Evolutionary conservation across 2,888 invertebrate genomes (phyloP).

Genomic region (Bibio marci): DNA sequence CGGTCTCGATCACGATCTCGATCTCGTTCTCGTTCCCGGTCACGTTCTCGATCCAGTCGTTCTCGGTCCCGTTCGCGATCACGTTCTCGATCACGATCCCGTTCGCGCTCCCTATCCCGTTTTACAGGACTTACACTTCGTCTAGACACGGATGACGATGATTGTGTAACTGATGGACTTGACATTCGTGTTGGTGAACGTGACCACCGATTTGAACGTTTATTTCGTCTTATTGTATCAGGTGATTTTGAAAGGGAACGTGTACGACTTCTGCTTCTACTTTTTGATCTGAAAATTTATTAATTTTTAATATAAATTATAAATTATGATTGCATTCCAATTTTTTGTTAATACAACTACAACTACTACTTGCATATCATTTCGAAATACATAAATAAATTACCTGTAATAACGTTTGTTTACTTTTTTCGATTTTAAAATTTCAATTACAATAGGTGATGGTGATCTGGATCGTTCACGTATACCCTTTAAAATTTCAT

Average conservation of each 20-base stretch:
- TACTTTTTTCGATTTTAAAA: slow-evolving; percentile 36
- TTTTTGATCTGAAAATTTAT: slow-evolving; percentile 32
- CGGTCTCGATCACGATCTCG: slow-evolving; percentile 26
- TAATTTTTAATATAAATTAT: too few species aligned
- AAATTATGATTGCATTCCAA: too few species aligned
- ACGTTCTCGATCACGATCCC: background rate
- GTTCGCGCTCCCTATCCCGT: slow-evolving; percentile 19
- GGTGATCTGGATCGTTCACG: slow-evolving; percentile 60
- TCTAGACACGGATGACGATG: too few species aligned
- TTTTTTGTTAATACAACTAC: too few species aligned
- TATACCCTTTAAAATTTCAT: slow-evolving; percentile 54
- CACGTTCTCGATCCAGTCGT: too few species aligned
- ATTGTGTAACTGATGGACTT: slow-evolving; percentile 7
- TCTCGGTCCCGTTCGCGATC: too few species aligned
- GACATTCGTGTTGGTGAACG: slow-evolving; percentile 32
- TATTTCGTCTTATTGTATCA: background rate
- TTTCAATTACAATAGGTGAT: slow-evolving; percentile 55
- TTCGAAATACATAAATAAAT: too few species aligned
- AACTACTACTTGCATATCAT: slow-evolving; percentile 9
- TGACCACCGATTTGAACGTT: slow-evolving; percentile 19
- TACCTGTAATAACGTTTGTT: slow-evolving; percentile 47
- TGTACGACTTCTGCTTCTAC: slow-evolving; percentile 34
- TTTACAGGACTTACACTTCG: background rate
- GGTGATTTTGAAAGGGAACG: slow-evolving; percentile 23
- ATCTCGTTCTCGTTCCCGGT: too few species aligned